These are phyloP conservation scores for Ameiurus melas DNA, from an alignment of 2,113 vertebrate genomes.

Conservation along the genomic window DNA sequence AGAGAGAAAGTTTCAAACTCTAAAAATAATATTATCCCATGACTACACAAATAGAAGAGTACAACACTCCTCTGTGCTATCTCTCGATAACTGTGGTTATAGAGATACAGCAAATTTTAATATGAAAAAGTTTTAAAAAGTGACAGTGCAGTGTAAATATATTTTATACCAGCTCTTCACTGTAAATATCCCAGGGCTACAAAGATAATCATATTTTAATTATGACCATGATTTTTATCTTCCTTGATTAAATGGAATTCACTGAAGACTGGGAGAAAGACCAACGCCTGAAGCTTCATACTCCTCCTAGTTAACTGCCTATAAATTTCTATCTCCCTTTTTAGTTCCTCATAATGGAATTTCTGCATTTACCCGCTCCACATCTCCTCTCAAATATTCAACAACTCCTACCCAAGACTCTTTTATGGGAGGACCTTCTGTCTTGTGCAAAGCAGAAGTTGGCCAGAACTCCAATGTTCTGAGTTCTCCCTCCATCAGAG, in stretches of 20 bases:
- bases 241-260: conserved; percentile 1
- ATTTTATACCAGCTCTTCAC: not conserved
- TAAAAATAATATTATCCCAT: not conserved
- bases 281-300: conserved; percentile 1
- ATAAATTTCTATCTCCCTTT: not conserved
- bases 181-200: not conserved
- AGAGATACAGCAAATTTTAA: not conserved
- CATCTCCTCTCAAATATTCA: not conserved
- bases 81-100: not conserved
- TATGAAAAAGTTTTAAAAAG: not conserved
- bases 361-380: not conserved
- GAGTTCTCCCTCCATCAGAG: not conserved
- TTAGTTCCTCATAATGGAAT: not conserved
- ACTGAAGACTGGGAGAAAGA: not conserved
- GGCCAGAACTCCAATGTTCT: not conserved
- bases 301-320: not conserved
- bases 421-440: not conserved
- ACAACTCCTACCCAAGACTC: not conserved
- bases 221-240: not conserved
- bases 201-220: conserved; percentile 13
- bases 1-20: not conserved
- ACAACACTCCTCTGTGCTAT: not conserved
- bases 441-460: not conserved
- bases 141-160: not conserved
- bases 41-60: not conserved